Conservation (phyloP, 2,113 vertebrate species). For the Poeciliopsis turrubarensis region DNA sequence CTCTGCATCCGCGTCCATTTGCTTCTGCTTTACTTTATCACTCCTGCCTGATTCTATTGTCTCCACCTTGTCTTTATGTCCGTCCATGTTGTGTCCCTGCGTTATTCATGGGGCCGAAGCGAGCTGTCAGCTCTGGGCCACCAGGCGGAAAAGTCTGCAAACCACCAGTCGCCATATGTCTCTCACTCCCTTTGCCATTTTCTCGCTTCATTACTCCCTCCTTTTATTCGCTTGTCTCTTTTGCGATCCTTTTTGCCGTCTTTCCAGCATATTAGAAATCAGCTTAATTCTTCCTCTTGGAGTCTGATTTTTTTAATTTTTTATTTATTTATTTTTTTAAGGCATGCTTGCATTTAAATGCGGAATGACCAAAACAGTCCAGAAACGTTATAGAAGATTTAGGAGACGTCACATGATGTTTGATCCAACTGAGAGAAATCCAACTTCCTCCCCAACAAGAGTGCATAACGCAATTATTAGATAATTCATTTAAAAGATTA, state of each 20-base stretch:
- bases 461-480: background rate
- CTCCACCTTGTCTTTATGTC: slow-evolving; percentile 52
- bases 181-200: slow-evolving; percentile 35
- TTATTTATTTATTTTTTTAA: no score
- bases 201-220: slow-evolving; percentile 50
- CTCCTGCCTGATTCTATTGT: slow-evolving; percentile 38
- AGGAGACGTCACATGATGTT: background rate
- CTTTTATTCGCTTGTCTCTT: slow-evolving; percentile 14
- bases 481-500: background rate
- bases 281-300: background rate
- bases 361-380: background rate
- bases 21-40: slow-evolving; percentile 9
- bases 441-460: background rate
- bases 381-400: background rate
- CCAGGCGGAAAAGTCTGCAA: slow-evolving; percentile 58
- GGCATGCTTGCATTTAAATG: background rate
- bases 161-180: slow-evolving; percentile 62
- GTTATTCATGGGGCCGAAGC: slow-evolving; percentile 43
- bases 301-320: no score
- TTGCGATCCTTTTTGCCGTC: slow-evolving; percentile 9
- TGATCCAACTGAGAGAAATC: background rate
- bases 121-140: slow-evolving; percentile 56
- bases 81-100: slow-evolving; percentile 40
- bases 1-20: slow-evolving; percentile 9
- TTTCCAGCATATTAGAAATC: background rate